Conservation (phyloP, 2,888 invertebrate genomes). For the Arrhopalites spinosus region DNA sequence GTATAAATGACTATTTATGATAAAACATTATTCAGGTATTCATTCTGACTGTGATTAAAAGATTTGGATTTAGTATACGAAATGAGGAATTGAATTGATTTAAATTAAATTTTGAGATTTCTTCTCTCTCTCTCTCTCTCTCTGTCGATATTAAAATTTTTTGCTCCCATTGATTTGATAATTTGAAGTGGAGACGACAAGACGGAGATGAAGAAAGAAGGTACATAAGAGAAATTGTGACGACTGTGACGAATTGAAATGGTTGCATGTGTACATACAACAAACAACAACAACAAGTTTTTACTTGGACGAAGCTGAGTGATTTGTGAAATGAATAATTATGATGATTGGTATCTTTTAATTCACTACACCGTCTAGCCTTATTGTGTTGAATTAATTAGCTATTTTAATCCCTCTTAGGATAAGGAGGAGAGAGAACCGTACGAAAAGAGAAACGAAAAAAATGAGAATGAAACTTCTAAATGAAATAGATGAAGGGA, state of each 20-base stretch:
- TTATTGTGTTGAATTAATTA: constrained; percentile 55
- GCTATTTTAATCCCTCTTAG: constrained; percentile 46
- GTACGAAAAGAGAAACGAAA: constrained; percentile 18
- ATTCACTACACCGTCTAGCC: constrained; percentile 52
- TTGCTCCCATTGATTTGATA: not conserved
- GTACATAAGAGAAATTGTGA: not conserved
- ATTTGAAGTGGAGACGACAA: not conserved
- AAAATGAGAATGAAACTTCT: constrained; percentile 1
- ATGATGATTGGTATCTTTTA: constrained; percentile 54
- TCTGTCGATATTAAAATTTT: not conserved
- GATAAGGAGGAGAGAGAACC: not conserved
- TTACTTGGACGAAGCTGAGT: constrained; percentile 39
- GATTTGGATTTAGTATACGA: not conserved
- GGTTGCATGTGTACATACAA: no score
- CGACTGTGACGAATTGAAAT: no score
- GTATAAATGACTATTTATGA: not conserved
- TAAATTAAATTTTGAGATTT: not conserved
- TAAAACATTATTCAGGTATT: no score
- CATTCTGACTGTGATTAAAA: not conserved
- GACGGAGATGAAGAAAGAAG: not conserved
- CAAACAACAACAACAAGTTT: no score
- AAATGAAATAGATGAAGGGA: constrained; percentile 28
- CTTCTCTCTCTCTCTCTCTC: not conserved
- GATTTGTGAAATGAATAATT: constrained; percentile 50
- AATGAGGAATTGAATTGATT: not conserved